Conservation (phyloP, 1,140 invertebrate genomes). For the Zeugodacus cucurbitae region DNA sequence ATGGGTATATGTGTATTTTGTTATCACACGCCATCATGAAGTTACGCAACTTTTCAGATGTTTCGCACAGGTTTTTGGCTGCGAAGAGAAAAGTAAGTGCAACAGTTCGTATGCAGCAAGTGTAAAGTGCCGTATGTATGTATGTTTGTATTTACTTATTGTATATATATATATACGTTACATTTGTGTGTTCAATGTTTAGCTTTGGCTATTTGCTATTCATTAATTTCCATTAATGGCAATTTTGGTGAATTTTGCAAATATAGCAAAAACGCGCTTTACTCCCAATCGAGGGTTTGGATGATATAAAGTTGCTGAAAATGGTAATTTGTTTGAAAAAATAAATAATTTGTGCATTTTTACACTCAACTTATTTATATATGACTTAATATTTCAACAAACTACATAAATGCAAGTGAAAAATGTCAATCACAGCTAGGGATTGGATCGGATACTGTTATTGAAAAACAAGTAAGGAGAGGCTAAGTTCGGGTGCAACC, state of each 20-base stretch:
- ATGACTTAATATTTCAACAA: too few relatives aligned
- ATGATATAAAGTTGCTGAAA: too few relatives aligned
- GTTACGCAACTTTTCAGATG: constrained; percentile 14
- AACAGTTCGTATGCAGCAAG: background rate
- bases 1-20: background rate
- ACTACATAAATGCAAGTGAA: too few relatives aligned
- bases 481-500: too few relatives aligned
- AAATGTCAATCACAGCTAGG: too few relatives aligned
- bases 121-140: background rate
- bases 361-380: too few relatives aligned
- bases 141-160: background rate
- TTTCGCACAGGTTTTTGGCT: background rate
- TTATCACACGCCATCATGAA: background rate
- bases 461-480: too few relatives aligned
- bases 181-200: background rate
- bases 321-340: too few relatives aligned
- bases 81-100: background rate
- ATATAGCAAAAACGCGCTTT: background rate
- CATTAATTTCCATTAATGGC: background rate
- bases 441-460: too few relatives aligned
- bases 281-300: background rate
- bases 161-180: background rate
- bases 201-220: background rate
- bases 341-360: too few relatives aligned
- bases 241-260: background rate